These are phyloP conservation scores for Myxocyprinus asiaticus DNA, from an alignment of 2,113 vertebrate species.

Conservation along the genomic window DNA sequence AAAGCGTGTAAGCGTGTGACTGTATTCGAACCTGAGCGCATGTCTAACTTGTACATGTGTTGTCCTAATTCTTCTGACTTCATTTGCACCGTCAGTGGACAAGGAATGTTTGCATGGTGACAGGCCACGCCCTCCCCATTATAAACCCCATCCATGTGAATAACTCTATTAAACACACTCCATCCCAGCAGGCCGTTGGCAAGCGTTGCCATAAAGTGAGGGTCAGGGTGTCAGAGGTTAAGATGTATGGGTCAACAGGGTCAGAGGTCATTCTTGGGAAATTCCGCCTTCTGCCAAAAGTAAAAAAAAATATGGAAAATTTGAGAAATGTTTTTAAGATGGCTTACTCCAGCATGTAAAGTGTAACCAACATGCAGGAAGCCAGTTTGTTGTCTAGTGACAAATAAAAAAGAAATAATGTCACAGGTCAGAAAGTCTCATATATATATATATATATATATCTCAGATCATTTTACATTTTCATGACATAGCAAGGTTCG, in stretches of 20 bases:
- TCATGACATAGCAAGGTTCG: too few species aligned
- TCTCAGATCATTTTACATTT: too few species aligned
- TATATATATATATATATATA: too few species aligned
- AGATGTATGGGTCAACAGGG: constrained; percentile 76
- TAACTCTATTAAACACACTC: constrained; percentile 74
- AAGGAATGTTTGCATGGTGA: constrained; percentile 88
- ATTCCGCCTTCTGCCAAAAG: too few species aligned
- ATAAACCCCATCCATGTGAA: constrained; percentile 88
- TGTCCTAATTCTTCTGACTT: constrained; percentile 28
- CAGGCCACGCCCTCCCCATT: constrained; percentile 80
- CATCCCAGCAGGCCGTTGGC: constrained; percentile 88
- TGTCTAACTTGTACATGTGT: constrained; percentile 79
- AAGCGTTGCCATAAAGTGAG: constrained; percentile 81
- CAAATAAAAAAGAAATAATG: too few species aligned
- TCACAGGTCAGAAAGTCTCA: too few species aligned
- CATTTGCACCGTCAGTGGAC: constrained; percentile 79
- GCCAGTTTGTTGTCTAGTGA: too few species aligned
- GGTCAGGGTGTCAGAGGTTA: constrained; percentile 73
- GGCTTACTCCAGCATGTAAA: too few species aligned
- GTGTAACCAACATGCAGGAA: too few species aligned
- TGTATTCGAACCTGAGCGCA: constrained; percentile 75
- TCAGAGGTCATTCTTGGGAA: constrained; percentile 63
- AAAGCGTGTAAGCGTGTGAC: background rate
- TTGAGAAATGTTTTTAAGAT: too few species aligned
- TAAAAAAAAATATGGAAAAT: too few species aligned